These are phyloP conservation scores for Onthophagus sagittarius DNA, from an alignment of 2,888 invertebrate species.

Conservation along the genomic window DNA sequence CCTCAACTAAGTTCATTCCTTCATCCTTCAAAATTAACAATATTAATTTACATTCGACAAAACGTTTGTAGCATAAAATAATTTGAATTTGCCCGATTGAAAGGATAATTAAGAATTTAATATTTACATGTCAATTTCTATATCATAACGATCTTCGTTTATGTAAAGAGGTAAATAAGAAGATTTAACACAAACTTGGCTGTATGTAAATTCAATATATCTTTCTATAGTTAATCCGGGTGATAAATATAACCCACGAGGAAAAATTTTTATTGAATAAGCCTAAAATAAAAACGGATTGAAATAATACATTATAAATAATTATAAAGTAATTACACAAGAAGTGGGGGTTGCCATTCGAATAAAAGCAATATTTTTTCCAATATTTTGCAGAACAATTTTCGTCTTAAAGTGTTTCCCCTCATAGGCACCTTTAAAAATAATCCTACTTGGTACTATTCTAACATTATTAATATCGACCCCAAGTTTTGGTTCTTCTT, in stretches of 20 bases:
- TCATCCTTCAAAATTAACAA: too few species aligned
- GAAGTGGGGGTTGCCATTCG: constrained; percentile 17
- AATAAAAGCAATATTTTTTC: constrained; percentile 17
- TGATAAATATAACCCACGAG: constrained; percentile 11
- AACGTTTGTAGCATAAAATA: neutral
- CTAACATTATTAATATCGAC: constrained; percentile 17
- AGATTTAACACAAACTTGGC: neutral
- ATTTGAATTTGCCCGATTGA: neutral
- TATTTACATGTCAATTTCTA: constrained; percentile 2
- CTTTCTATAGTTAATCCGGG: constrained; percentile 17
- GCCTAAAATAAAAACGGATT: constrained; percentile 3
- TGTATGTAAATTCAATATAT: constrained; percentile 13
- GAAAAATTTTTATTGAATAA: constrained; percentile 10
- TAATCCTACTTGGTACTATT: constrained; percentile 18
- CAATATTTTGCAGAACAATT: constrained; percentile 18
- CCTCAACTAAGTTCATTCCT: too few species aligned
- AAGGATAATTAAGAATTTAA: neutral
- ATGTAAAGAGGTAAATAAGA: constrained; percentile 14
- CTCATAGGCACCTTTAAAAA: constrained; percentile 20
- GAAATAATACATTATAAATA: neutral
- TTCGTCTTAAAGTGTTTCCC: constrained; percentile 14
- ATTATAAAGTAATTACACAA: constrained; percentile 8
- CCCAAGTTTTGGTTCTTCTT: neutral
- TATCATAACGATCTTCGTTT: constrained; percentile 11
- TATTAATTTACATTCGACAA: too few species aligned